Percentiles rank a stretch among this genome's conserved stretches.
phyloP scores from a whole-genome alignment of 2,797 vertebrate genomes.

The Falco biarmicus region DNA sequence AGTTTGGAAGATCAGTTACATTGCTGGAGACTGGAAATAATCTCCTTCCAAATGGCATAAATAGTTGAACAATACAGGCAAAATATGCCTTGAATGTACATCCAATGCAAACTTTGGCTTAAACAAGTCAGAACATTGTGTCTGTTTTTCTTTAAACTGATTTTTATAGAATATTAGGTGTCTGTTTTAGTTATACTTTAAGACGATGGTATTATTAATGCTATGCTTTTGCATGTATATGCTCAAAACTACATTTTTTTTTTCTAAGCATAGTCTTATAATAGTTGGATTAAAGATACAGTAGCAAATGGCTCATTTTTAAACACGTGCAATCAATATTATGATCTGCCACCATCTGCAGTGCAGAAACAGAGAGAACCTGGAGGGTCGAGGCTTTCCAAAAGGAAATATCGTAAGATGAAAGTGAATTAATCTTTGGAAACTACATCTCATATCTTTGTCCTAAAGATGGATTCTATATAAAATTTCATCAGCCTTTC shows the following conservation, averaged over 20 bases:
- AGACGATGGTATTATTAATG: not conserved
- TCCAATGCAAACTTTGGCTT: constrained; percentile 53
- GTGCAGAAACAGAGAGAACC: constrained; percentile 14
- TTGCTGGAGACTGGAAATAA: constrained; percentile 27
- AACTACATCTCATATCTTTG: not conserved
- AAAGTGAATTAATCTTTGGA: constrained; percentile 15
- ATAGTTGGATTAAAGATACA: constrained; percentile 11
- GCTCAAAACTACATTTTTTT: not conserved
- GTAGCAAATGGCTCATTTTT: not conserved
- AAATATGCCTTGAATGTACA: constrained; percentile 25
- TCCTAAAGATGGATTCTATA: not conserved
- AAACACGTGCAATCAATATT: constrained; percentile 19
- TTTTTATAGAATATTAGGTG: not conserved
- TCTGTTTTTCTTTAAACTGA: constrained; percentile 45
- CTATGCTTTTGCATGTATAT: not conserved
- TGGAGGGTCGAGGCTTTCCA: not conserved
- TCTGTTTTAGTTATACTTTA: not conserved
- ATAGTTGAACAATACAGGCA: constrained; percentile 25
- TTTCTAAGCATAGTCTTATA: accelerated
- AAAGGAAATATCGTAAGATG: constrained; percentile 36
- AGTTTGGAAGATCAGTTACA: constrained; percentile 15
- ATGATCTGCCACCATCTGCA: constrained; percentile 14
- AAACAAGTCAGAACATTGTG: not conserved
- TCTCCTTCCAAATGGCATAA: constrained; percentile 36
- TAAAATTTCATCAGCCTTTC: not conserved